Evolutionary conservation across 2,797 vertebrate species (phyloP), one percentile per base, ranked within the genome.

Genomic region (Leptodactylus fallax): DNA sequence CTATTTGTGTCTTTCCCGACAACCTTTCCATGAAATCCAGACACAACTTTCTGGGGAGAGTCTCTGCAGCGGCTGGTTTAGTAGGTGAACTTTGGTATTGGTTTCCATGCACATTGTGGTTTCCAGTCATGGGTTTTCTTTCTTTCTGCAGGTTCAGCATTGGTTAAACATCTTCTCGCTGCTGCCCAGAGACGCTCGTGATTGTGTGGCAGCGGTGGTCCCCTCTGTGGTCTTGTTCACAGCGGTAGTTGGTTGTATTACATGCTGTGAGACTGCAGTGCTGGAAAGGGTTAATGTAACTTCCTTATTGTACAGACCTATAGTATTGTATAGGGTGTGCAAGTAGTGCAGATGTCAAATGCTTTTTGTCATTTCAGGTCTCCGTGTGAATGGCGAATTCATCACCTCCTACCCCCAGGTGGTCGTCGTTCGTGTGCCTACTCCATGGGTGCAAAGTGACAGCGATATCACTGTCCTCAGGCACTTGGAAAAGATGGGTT

Each of bases 401-500:
- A 90, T 96, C 79, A 94, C 95, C 80, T 94, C 94, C 83, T 96
- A 96, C 79, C 95, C 95, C 0, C 95, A 96, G 81, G 95, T 96
- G 87, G 95, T 96, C 63, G 95, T 96, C 3, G 95, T 96, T 17
- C 94, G 95, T 88, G 95, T 96, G n/a, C 95, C 95, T 83, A 96
- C 95, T 7, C 95, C 95, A 60, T 96, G 95, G 95, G 95, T 96
- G 47, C 95, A 96, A 77, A 96, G 95, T 61, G 95, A 96, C 89
- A 96, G 95, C 0, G 95, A 96, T 87, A 95, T 96, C 87, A 96
- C 95, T 19, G 94, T 96, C 71, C 91, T 96, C 86, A 94, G 95
- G 25, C 95, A 96, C 88, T 90, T 96, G 14, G 95, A 96, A 90
- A 96, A 96, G 92, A 96, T 96, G 95, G 95, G 95, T 69, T 96